phyloP scores from a whole-genome alignment of 2,888 invertebrate species.

The Aethes cnicana region DNA sequence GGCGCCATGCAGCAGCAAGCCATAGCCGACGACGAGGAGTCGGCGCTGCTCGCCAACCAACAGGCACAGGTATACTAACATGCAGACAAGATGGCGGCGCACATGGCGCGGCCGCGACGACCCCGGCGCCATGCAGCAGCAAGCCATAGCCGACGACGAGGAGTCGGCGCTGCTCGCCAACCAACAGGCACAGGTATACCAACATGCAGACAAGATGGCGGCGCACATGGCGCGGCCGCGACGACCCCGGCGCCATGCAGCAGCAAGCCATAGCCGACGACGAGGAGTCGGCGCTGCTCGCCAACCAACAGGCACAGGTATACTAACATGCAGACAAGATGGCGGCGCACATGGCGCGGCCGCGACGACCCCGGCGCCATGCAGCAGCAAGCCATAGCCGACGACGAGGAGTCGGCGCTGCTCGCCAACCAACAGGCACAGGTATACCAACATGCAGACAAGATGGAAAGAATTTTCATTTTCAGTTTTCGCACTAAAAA shows the following conservation, averaged over 20 bases:
- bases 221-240: slow-evolving; percentile 75
- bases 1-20: slow-evolving; percentile 58
- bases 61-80: slow-evolving; percentile 68
- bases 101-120: slow-evolving; percentile 72
- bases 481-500: no score
- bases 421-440: no score
- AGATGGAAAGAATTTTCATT: no score
- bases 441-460: no score
- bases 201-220: slow-evolving; percentile 84
- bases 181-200: slow-evolving; percentile 75
- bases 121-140: slow-evolving; percentile 56
- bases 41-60: slow-evolving; percentile 68
- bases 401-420: no score
- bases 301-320: slow-evolving; percentile 78
- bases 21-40: slow-evolving; percentile 72
- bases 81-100: slow-evolving; percentile 86
- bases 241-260: slow-evolving; percentile 56
- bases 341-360: no score
- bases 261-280: slow-evolving; percentile 71
- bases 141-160: slow-evolving; percentile 72
- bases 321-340: no score
- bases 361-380: no score
- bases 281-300: slow-evolving; percentile 67
- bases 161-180: slow-evolving; percentile 69
- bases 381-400: no score